Evolutionary conservation across 2,797 vertebrate genomes (phyloP).

Genomic region (Pyrocephalus nanus): DNA sequence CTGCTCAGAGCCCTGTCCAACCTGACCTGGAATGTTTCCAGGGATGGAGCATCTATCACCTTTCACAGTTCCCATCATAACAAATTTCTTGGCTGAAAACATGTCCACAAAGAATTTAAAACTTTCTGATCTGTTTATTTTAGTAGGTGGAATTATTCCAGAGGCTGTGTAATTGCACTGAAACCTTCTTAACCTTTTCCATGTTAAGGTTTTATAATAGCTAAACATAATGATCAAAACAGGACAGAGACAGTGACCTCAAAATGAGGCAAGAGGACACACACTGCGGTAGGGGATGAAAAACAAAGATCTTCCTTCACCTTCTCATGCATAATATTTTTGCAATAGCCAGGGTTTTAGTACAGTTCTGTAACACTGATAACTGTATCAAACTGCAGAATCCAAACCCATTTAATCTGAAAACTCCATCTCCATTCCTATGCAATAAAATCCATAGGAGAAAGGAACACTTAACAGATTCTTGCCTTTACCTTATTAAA

Average conservation of each 20-base stretch:
- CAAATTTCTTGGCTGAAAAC: background rate
- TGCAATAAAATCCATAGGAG: background rate
- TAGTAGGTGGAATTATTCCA: background rate
- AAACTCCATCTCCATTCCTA: background rate
- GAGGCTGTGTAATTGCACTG: background rate
- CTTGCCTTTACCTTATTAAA: background rate
- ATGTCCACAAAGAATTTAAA: background rate
- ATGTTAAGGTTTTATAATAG: background rate
- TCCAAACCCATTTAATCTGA: background rate
- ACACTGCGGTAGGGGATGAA: fast-evolving
- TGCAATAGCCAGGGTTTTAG: background rate
- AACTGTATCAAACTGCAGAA: background rate
- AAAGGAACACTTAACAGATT: background rate
- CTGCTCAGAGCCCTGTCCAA: background rate
- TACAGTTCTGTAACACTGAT: background rate
- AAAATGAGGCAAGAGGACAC: background rate
- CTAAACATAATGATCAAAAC: background rate
- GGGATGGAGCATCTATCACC: background rate
- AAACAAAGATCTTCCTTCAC: background rate
- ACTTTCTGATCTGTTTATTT: background rate
- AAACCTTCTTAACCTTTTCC: background rate
- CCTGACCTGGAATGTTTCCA: background rate
- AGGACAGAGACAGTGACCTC: background rate
- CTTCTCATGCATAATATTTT: background rate
- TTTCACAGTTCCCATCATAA: background rate